Base-by-base conservation (phyloP, 1,140 invertebrate genomes). In the Temnothorax nylanderi region DNA sequence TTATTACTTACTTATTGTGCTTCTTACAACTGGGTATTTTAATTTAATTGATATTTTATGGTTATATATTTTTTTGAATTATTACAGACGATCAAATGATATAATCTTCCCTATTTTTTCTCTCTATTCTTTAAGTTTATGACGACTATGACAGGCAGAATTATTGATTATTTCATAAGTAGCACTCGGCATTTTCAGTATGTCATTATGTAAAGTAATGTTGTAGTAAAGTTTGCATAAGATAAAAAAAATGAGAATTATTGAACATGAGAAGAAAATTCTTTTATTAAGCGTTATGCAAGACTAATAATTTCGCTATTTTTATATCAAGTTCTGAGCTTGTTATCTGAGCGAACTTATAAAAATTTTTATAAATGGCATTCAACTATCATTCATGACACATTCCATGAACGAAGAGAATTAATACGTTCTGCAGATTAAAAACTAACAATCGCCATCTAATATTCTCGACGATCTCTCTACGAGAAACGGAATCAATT, bases 381-480 rank as follows among this genome's bases (percentile, higher is more conserved):
- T 76, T 60, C 44, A 37, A 78, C 11, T n/a, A 78, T 67, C 60
- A 26, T 37, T n/a, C 8, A 7, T 69, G 6, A 64, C 5, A 67
- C 18, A 65, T 77, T 62, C 0, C 21, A 56, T 34, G 26, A 72
- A 34, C 5, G n/a, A n/a, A 5, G n/a, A 37, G 18, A 0, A 58
- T 26, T 72, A 58, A 72, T 34, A n/a, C n/a, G 51, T n/a, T 44
- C 11, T 11, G 21, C 37, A n/a, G 26, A 72, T 41, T 44, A 74
- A 82, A 60, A 51, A 0, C 58, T 60, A 72, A 58, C 67, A 51
- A 74, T 74, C 34, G 51, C 5, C 11, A 74, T 60, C 26, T 72
- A 56, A 82, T 58, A 74, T 72, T 60, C 51, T 44, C 4, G 58
- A 26, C 11, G 26, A 26, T 26, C 26, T 26, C 26, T 26, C 26